A percentile compares a stretch with the other conserved stretches of the same genome.
Conservation (phyloP, 2,113 vertebrate species). For the Uropsilus gracilis region DNA sequence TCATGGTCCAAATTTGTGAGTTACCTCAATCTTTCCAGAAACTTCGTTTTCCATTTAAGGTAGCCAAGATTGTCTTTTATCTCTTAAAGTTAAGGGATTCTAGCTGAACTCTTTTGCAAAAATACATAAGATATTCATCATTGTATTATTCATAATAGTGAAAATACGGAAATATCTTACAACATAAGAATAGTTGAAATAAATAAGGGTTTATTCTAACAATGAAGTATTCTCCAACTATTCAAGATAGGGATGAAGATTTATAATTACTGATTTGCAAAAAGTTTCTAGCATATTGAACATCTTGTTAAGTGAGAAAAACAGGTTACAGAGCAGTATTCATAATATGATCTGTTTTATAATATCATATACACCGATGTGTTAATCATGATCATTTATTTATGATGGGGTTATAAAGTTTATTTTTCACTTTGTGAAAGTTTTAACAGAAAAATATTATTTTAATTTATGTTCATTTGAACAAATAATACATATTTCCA, state of each 20-base stretch:
- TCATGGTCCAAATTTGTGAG: background rate
- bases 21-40: background rate
- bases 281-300: background rate
- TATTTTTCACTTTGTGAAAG: background rate
- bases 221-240: background rate
- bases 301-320: background rate
- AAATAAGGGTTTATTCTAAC: background rate
- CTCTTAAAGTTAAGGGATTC: background rate
- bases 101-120: background rate
- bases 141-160: background rate
- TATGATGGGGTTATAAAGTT: background rate
- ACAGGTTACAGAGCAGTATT: background rate
- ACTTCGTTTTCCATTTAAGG: background rate
- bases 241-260: background rate
- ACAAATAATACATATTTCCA: conserved; percentile 30
- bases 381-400: background rate
- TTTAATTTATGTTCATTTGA: background rate
- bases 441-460: background rate
- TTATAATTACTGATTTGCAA: background rate
- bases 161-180: background rate
- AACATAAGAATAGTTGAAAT: background rate
- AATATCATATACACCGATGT: background rate
- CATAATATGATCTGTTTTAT: background rate
- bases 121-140: background rate
- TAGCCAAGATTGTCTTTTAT: background rate